Evolutionary conservation across 1,140 invertebrate genomes (phyloP).

Genomic region (Halictus rubicundus): DNA sequence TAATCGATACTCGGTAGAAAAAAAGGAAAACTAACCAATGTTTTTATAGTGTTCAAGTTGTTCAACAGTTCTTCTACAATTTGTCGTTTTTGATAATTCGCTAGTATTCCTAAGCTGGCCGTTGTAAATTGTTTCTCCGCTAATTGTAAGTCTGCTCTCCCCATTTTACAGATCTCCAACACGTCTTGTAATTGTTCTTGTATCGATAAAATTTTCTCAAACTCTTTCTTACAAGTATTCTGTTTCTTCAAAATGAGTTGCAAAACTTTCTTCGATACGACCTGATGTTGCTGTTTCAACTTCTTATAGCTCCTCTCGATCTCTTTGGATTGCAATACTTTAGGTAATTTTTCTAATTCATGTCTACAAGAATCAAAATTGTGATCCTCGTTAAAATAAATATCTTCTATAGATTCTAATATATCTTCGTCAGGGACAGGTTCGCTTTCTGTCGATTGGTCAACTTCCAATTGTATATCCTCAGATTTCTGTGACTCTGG

Average conservation of each 20-base stretch:
- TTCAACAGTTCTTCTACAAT: conserved; percentile 88
- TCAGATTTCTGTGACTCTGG: conserved; percentile 62
- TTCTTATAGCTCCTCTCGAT: conserved; percentile 86
- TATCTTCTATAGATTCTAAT: conserved; percentile 85
- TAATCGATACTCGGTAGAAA: not conserved
- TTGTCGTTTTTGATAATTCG: conserved; percentile 93
- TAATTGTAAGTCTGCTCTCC: conserved; percentile 86
- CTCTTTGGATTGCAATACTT: conserved; percentile 83
- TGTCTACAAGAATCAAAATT: conserved; percentile 85
- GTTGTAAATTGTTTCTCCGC: conserved; percentile 91
- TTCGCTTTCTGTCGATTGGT: conserved; percentile 75
- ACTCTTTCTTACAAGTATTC: conserved; percentile 90
- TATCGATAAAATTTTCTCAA: conserved; percentile 89
- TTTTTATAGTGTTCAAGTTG: conserved; percentile 90
- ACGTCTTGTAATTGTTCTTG: conserved; percentile 87
- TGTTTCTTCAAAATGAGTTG: conserved; percentile 95
- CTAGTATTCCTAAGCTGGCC: conserved; percentile 91
- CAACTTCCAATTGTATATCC: conserved; percentile 66
- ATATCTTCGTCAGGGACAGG: conserved; percentile 87
- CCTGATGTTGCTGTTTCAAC: conserved; percentile 88
- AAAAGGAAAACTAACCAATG: conserved; percentile 83
- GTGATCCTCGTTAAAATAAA: conserved; percentile 84
- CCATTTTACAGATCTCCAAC: conserved; percentile 86
- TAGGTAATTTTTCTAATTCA: conserved; percentile 86
- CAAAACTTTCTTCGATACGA: conserved; percentile 94